Evolutionary conservation across 2,888 invertebrate genomes (phyloP), one percentile per base, ranked within the genome.

Genomic region (Pyralis farinalis): DNA sequence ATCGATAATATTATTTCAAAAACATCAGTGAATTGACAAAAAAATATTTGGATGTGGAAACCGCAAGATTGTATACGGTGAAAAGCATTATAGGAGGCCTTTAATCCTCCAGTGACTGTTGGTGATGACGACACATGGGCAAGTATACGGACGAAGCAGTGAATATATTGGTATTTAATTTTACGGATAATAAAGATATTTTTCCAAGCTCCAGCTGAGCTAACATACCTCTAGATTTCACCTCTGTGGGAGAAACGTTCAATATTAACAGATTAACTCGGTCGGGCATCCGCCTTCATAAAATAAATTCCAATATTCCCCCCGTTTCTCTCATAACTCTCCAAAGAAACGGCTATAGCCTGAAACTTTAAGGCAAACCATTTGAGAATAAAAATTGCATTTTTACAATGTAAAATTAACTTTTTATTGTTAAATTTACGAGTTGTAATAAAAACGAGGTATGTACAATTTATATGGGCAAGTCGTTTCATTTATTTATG

Each of bases 231-330:
- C 43, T 46, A 58, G 58, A 58, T 70, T 71, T 74, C 66, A 70
- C 68, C 71, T 70, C 68, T 67, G 71, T 60, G 70, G 73, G 65
- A 61, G 66, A 69, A 79, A 79, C 77, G 74, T 75, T 75, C 80
- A 82, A 83, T 84, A 83, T 84, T 81, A 84, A 80, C 80, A 80
- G 79, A 80, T 80, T 80, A 80, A 74, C 80, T 77, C 70, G 70
- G 72, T 71, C 58, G 76, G 73, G 71, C 70, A 72, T 71, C 70
- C 60, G 53, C 74, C 75, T 78, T 78, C 77, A 77, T 80, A 80
- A 80, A 80, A 80, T 79, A 80, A 78, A 78, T 79, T 78, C 79
- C 76, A 78, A 80, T 80, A 79, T 78, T 75, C 74, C 72, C 73
- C 77, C 71, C 76, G 72, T 71, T 76, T 71, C 76, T 75, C 75